Conservation (phyloP, 2,113 vertebrate genomes). For the Podarcis raffonei region DNA sequence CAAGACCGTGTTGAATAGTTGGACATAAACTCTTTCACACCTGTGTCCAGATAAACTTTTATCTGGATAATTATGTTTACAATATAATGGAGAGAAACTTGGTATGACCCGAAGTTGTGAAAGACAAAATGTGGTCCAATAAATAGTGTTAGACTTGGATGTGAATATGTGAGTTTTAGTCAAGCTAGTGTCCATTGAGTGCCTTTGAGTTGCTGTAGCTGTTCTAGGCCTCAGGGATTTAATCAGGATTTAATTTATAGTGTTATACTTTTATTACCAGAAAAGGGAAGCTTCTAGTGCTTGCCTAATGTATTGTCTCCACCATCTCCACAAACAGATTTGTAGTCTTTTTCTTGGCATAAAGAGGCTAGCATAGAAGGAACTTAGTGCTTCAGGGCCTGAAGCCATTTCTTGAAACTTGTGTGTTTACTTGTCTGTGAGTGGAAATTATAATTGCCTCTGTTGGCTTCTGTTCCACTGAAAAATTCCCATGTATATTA, state of each 20-base stretch:
- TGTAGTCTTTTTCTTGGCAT: not conserved
- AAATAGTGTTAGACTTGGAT: not conserved
- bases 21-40: not conserved
- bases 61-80: not conserved
- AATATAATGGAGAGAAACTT: not conserved
- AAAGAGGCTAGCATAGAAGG: not conserved
- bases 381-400: rapidly evolving
- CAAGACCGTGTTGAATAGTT: not conserved
- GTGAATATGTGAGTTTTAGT: not conserved
- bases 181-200: not conserved
- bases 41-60: not conserved
- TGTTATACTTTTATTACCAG: too few relatives aligned
- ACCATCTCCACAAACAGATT: not conserved
- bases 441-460: not conserved
- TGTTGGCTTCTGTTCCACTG: not conserved
- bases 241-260: not conserved
- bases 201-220: not conserved
- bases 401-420: not conserved
- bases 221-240: not conserved
- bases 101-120: not conserved
- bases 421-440: not conserved
- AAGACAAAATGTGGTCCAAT: not conserved
- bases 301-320: not conserved
- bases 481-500: not conserved
- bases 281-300: not conserved